These are phyloP conservation scores for Penaeus japonicus DNA, from an alignment of 1,140 invertebrate genomes.

Conservation along the genomic window DNA sequence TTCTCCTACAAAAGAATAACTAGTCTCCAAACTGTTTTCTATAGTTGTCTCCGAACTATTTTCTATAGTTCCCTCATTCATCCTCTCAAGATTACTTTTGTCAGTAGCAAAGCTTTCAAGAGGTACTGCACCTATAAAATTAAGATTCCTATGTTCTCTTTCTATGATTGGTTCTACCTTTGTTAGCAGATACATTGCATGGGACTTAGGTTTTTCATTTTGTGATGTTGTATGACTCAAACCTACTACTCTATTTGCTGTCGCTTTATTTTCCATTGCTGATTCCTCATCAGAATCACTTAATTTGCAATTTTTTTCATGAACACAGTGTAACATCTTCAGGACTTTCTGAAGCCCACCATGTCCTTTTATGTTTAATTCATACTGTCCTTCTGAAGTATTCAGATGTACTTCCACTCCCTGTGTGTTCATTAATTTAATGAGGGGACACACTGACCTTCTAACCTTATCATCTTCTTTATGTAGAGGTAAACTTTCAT, in stretches of 20 bases:
- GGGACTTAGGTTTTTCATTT: too few species aligned
- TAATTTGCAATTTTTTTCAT: neutral
- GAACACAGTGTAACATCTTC: neutral
- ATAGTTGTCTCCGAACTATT: too few species aligned
- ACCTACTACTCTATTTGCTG: neutral
- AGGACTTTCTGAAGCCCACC: neutral
- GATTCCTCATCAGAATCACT: neutral
- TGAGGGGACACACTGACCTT: neutral
- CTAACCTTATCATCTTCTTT: neutral
- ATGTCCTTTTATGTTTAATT: conserved; percentile 30
- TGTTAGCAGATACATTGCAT: too few species aligned
- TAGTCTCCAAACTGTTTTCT: too few species aligned
- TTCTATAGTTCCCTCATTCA: too few species aligned
- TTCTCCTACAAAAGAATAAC: too few species aligned
- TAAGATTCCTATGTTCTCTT: too few species aligned
- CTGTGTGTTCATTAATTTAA: conserved; percentile 10
- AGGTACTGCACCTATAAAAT: too few species aligned
- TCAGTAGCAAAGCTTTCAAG: too few species aligned
- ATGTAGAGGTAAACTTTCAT: neutral
- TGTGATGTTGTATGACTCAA: too few species aligned
- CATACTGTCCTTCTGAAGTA: neutral
- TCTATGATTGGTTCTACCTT: too few species aligned
- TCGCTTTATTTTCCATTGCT: neutral
- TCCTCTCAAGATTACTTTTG: too few species aligned
- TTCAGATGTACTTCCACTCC: conserved; percentile 10